phyloP scores from a whole-genome alignment of 2,888 invertebrate genomes.

The Encarsia formosa region DNA sequence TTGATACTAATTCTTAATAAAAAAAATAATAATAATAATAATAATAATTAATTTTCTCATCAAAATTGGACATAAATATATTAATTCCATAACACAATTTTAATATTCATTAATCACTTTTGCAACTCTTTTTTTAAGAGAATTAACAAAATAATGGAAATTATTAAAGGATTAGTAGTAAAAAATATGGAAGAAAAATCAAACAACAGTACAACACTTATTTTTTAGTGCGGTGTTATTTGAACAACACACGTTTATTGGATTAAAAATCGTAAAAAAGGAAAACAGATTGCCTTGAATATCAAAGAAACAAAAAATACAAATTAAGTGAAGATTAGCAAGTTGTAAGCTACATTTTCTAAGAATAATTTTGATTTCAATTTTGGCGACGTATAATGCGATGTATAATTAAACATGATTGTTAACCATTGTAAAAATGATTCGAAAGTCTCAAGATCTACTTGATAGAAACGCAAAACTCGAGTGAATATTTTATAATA shows the following conservation, averaged over 20 bases:
- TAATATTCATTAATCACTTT: too few relatives aligned
- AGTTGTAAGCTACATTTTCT: conserved; percentile 1
- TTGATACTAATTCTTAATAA: too few relatives aligned
- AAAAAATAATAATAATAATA: too few relatives aligned
- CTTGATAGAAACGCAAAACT: neutral
- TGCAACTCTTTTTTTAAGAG: too few relatives aligned
- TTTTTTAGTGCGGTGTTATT: conserved; percentile 14
- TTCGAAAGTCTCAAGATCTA: neutral
- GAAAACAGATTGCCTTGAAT: conserved; percentile 15
- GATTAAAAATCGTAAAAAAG: conserved; percentile 22
- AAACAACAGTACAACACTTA: neutral
- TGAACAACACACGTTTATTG: conserved; percentile 18
- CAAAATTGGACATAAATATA: too few relatives aligned
- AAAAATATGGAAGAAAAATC: neutral
- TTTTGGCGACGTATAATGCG: neutral
- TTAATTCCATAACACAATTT: too few relatives aligned
- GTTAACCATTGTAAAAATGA: neutral
- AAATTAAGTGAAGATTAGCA: conserved; percentile 11
- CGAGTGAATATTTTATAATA: neutral
- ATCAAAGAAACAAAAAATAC: conserved; percentile 16
- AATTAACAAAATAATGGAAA: too few relatives aligned
- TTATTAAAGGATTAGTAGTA: too few relatives aligned
- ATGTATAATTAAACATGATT: neutral
- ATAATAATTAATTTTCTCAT: too few relatives aligned
- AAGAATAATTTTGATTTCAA: neutral